Conservation (phyloP, 2,113 vertebrate species). For the Progne subis region DNA sequence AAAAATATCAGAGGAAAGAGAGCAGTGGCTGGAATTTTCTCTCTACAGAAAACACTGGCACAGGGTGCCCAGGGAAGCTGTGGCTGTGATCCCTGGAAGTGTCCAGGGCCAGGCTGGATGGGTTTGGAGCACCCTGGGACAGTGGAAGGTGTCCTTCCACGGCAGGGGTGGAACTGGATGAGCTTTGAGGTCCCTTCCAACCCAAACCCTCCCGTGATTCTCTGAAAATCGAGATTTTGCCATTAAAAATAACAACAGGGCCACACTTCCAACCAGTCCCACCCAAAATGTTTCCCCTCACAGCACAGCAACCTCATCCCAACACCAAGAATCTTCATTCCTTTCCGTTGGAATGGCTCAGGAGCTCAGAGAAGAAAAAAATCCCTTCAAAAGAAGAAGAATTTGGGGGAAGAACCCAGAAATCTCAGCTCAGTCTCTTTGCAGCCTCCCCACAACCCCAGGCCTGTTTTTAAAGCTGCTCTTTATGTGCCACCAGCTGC, state of each 20-base stretch:
- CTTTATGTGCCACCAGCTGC: background rate
- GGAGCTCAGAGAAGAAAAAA: background rate
- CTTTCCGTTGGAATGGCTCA: accelerated
- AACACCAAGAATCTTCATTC: accelerated
- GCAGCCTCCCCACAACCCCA: background rate
- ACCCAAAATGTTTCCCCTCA: background rate
- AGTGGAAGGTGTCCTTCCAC: background rate
- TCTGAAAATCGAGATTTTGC: accelerated
- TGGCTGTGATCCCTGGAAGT: background rate
- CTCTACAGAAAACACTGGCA: background rate
- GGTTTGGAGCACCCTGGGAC: accelerated
- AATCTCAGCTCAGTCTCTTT: background rate
- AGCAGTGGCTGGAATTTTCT: background rate
- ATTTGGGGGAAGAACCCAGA: background rate
- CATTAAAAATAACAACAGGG: background rate
- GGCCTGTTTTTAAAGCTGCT: background rate
- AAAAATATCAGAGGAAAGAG: background rate
- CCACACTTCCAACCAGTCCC: background rate
- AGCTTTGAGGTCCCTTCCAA: background rate
- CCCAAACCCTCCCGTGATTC: background rate
- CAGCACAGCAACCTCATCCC: background rate
- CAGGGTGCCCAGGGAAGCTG: background rate
- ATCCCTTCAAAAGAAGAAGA: background rate
- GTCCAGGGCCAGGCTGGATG: accelerated
- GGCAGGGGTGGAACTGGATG: background rate